A percentile compares a stretch with the other conserved stretches of the same genome.
phyloP scores from a whole-genome alignment of 2,888 invertebrate species.

The Caenorhabditis virilis region DNA sequence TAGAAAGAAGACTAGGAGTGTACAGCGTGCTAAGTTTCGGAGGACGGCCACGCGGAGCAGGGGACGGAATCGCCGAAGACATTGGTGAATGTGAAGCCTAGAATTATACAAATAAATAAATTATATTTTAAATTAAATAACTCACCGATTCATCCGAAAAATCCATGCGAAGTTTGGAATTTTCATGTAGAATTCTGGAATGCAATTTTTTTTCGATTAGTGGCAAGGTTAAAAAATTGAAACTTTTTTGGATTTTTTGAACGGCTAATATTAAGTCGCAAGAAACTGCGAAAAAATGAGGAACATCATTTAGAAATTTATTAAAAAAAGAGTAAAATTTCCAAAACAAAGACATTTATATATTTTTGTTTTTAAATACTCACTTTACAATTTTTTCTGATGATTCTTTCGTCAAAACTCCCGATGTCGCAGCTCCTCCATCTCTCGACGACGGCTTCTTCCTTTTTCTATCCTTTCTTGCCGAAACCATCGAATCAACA shows the following conservation, averaged over 20 bases:
- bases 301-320: no score
- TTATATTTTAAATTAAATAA: neutral
- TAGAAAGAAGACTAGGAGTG: conserved; percentile 11
- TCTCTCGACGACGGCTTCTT: conserved; percentile 21
- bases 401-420: conserved; percentile 20
- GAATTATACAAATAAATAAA: neutral
- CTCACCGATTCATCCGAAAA: conserved; percentile 24
- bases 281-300: no score
- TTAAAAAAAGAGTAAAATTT: no score
- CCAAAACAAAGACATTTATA: no score
- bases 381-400: conserved; percentile 19
- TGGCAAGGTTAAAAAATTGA: no score
- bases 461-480: conserved; percentile 27
- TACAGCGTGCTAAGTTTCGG: conserved; percentile 20
- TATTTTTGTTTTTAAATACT: no score
- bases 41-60: conserved; percentile 35
- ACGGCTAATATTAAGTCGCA: no score
- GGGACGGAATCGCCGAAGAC: conserved; percentile 31
- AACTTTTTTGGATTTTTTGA: no score
- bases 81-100: conserved; percentile 14
- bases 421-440: conserved; percentile 10
- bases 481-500: conserved; percentile 37
- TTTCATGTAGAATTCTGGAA: conserved; percentile 26
- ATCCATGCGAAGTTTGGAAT: conserved; percentile 14
- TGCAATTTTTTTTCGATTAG: no score